These are phyloP conservation scores for Promerops cafer DNA, from an alignment of 2,113 vertebrate genomes.

Conservation along the genomic window DNA sequence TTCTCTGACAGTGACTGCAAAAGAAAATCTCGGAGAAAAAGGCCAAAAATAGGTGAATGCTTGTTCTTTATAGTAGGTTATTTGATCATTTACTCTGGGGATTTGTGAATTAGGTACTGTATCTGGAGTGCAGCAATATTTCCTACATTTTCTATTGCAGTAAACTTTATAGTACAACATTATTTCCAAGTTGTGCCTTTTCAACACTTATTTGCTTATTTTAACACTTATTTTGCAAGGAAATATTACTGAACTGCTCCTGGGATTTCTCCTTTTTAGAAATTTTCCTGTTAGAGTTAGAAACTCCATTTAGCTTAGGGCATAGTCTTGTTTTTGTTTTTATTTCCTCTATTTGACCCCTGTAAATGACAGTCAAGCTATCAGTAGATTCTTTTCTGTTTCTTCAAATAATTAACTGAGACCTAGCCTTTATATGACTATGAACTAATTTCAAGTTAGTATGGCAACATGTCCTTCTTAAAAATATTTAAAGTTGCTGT, in stretches of 20 bases:
- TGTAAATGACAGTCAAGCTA: not conserved
- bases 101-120: not conserved
- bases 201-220: not conserved
- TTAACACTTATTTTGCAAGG: not conserved
- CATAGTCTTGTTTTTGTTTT: not conserved
- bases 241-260: not conserved
- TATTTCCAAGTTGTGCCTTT: not conserved
- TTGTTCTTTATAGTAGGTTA: not conserved
- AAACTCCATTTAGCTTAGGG: not conserved
- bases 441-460: not conserved
- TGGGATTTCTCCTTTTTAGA: not conserved
- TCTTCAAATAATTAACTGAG: not conserved
- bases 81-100: not conserved
- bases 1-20: not conserved
- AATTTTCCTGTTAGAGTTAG: not conserved
- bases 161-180: not conserved
- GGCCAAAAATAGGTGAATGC: not conserved
- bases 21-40: not conserved
- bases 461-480: not conserved
- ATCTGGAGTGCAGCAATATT: not conserved
- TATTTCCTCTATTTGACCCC: not conserved
- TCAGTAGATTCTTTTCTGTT: not conserved
- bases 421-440: not conserved
- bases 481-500: not conserved
- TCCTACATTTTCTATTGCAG: not conserved